Evolutionary conservation across 2,113 vertebrate species (phyloP).

Genomic region (Phaethornis superciliosus): DNA sequence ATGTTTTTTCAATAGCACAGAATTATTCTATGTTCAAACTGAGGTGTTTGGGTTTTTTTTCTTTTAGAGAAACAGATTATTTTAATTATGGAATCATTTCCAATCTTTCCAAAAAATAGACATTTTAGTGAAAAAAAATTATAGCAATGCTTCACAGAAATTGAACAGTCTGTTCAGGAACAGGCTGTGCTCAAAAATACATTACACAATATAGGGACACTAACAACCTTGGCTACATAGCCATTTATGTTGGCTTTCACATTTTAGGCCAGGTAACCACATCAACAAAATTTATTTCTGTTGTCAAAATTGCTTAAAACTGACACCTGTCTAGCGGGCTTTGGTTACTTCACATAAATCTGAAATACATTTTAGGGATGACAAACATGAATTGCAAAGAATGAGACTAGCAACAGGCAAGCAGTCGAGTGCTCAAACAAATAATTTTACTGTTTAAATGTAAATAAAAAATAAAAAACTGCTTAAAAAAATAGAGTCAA

Average conservation of each 20-base stretch:
- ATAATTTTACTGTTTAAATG: background rate
- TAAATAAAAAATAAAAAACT: background rate
- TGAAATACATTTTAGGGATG: background rate
- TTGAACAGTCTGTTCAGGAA: background rate
- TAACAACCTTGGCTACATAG: background rate
- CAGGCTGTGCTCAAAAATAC: background rate
- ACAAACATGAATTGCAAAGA: background rate
- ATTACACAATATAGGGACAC: background rate
- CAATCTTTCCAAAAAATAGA: background rate
- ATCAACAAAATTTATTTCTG: background rate
- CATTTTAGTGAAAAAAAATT: background rate
- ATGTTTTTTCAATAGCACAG: background rate
- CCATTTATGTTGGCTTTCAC: background rate
- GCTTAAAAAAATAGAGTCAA: background rate
- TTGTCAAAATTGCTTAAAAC: background rate
- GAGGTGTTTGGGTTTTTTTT: background rate
- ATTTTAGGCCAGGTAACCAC: background rate
- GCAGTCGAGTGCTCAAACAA: background rate
- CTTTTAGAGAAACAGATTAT: background rate
- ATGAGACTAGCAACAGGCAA: background rate
- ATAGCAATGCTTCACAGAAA: background rate
- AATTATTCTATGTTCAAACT: background rate
- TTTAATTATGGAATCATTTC: constrained; percentile 15
- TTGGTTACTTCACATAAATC: background rate
- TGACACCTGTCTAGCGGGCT: background rate